These are phyloP conservation scores for Mesaphorura yosii DNA, from an alignment of 1,140 invertebrate genomes.

Conservation along the genomic window DNA sequence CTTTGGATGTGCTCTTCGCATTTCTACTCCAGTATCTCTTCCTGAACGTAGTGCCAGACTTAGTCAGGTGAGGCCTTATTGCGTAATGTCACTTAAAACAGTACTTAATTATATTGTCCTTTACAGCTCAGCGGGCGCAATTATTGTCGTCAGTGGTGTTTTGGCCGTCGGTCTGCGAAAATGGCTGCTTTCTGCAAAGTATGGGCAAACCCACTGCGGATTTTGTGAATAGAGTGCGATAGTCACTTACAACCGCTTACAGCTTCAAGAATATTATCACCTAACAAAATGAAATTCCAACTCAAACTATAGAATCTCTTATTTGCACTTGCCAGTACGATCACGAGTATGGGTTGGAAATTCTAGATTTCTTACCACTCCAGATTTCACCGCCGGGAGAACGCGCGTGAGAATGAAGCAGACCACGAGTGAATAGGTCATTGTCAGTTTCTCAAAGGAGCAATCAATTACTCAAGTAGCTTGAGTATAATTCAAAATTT, in stretches of 20 bases:
- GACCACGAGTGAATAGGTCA: too few species aligned
- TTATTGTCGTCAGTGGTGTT: not conserved
- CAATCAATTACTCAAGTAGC: too few species aligned
- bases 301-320: not conserved
- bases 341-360: not conserved
- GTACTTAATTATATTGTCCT: not conserved
- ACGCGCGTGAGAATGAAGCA: too few species aligned
- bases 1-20: constrained; percentile 20
- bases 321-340: too few species aligned
- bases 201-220: too few species aligned
- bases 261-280: too few species aligned
- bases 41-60: constrained; percentile 7
- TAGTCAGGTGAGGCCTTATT: constrained; percentile 10
- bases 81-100: not conserved
- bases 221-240: too few species aligned
- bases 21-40: constrained; percentile 16
- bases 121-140: not conserved
- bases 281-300: not conserved
- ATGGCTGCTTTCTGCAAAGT: not conserved
- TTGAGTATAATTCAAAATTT: too few species aligned
- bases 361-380: not conserved
- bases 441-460: too few species aligned
- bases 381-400: too few species aligned
- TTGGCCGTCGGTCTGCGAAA: not conserved
- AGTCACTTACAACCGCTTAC: too few species aligned